Conservation (phyloP, 2,797 vertebrate species). For the Falco berigora region DNA sequence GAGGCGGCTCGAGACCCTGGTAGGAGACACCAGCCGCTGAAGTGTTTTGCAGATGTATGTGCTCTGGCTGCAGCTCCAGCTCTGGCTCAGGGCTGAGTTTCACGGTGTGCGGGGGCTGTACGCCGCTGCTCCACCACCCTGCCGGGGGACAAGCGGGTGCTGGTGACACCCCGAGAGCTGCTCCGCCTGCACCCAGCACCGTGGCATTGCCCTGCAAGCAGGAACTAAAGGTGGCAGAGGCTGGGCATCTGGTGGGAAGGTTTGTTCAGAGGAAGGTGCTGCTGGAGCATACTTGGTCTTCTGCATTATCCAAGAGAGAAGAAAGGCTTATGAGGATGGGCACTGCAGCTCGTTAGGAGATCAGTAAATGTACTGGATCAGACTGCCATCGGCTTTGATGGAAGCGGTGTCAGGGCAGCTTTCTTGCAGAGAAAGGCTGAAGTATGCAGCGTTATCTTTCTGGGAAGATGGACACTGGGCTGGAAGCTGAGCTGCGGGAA, state of each 20-base stretch:
- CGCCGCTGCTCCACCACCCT: neutral
- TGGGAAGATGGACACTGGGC: neutral
- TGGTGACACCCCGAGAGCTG: neutral
- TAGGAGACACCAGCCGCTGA: rapidly evolving
- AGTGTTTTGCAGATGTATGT: neutral
- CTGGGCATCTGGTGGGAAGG: neutral
- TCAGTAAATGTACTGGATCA: rapidly evolving
- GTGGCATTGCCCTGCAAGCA: rapidly evolving
- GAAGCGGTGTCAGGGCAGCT: neutral
- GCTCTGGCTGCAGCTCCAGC: neutral
- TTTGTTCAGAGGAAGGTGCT: neutral
- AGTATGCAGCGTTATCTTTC: rapidly evolving
- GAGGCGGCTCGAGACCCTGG: rapidly evolving
- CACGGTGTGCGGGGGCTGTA: neutral
- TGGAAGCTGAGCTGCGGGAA: neutral
- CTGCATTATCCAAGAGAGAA: neutral
- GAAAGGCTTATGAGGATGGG: neutral
- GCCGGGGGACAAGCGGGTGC: neutral
- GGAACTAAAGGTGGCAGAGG: neutral
- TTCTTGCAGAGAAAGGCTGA: neutral
- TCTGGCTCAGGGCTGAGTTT: neutral
- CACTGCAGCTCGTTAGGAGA: rapidly evolving
- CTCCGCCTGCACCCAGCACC: rapidly evolving
- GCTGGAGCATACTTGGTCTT: neutral
- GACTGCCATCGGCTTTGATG: neutral